Percentiles rank a stretch among this genome's conserved stretches.
These are phyloP conservation scores for Chionomys nivalis DNA, from an alignment of 2,113 vertebrate genomes.

Conservation along the genomic window DNA sequence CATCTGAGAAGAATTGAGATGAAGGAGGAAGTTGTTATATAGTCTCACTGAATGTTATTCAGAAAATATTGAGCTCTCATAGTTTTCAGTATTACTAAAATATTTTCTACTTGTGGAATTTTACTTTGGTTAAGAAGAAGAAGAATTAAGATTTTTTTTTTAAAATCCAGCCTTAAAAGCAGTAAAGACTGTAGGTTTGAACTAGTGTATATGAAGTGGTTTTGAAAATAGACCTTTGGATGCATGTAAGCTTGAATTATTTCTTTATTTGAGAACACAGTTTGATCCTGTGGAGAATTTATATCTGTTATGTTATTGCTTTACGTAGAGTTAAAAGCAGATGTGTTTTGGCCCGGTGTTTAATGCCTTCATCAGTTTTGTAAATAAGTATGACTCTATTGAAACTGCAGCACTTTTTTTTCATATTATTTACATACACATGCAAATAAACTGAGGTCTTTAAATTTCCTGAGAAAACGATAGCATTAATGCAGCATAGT, in stretches of 20 bases:
- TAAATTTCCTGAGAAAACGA: conserved; percentile 31
- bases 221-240: conserved; percentile 13
- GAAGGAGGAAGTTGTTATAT: neutral
- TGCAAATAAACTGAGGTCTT: neutral
- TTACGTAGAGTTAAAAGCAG: neutral
- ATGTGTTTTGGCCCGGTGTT: neutral
- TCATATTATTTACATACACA: neutral
- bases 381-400: neutral
- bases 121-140: conserved; percentile 21
- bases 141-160: conserved; percentile 6
- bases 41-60: neutral
- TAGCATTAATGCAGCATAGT: conserved; percentile 16
- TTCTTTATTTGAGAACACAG: conserved; percentile 38
- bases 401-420: conserved; percentile 33
- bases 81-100: conserved; percentile 49
- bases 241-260: neutral
- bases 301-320: neutral
- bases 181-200: conserved; percentile 11
- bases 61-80: conserved; percentile 24
- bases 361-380: conserved; percentile 31
- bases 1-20: conserved; percentile 8
- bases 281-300: neutral
- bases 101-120: conserved; percentile 2
- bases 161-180: neutral
- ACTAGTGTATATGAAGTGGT: conserved; percentile 5